phyloP scores from a whole-genome alignment of 2,888 invertebrate genomes.

The Ganaspis brasiliensis region DNA sequence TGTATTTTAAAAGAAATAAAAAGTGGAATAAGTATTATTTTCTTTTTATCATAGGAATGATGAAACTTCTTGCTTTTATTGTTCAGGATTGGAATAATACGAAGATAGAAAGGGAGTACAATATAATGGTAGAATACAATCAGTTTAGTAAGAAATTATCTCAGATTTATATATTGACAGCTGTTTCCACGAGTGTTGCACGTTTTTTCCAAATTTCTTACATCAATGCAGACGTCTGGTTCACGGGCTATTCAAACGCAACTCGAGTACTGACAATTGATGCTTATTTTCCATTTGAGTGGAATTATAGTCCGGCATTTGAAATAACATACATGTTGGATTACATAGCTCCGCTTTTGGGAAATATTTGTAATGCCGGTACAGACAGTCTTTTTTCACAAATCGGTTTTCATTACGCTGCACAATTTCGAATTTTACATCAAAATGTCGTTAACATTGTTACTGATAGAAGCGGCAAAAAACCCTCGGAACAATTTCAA shows the following conservation, averaged over 20 bases:
- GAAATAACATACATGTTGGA: conserved; percentile 4
- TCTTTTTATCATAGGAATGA: neutral
- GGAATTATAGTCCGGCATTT: neutral
- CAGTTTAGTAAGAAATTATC: conserved; percentile 6
- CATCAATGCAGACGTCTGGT: conserved; percentile 3
- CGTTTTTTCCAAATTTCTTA: neutral
- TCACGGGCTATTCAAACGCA: neutral
- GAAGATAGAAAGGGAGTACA: neutral
- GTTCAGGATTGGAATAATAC: conserved; percentile 9
- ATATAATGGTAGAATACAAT: conserved; percentile 1
- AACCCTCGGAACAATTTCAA: neutral
- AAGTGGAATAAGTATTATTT: conserved; percentile 44
- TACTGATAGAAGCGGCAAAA: neutral
- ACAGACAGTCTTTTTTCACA: conserved; percentile 4
- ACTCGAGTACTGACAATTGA: neutral
- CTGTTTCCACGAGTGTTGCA: neutral
- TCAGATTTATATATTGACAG: neutral
- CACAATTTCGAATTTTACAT: conserved; percentile 5
- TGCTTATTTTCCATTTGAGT: neutral
- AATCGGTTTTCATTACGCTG: conserved; percentile 5
- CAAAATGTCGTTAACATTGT: neutral
- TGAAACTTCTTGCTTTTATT: conserved; percentile 15
- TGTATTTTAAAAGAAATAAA: no score
- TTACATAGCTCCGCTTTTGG: neutral
- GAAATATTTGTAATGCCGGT: neutral